Conservation (phyloP, 2,113 vertebrate genomes). For the Hyla sarda region DNA sequence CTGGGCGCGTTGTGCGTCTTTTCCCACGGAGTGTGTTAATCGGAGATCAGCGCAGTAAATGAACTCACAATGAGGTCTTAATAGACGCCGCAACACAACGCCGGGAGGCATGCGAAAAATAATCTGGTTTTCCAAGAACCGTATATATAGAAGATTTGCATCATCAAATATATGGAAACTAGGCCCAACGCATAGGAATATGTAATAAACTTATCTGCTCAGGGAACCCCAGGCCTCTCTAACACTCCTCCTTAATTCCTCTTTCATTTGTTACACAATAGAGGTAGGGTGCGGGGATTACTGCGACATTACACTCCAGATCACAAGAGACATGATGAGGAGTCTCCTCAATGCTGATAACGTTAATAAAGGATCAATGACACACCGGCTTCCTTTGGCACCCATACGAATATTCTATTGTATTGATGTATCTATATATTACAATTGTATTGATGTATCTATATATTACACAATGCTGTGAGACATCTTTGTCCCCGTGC, state of each 20-base stretch:
- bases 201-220: background rate
- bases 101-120: slow-evolving; percentile 10
- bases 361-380: background rate
- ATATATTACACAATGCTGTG: background rate
- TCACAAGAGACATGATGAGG: too few species aligned
- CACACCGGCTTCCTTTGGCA: background rate
- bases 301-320: background rate
- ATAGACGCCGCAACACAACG: slow-evolving; percentile 15
- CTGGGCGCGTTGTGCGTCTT: slow-evolving; percentile 2
- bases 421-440: background rate
- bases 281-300: background rate
- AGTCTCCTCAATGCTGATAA: background rate
- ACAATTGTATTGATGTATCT: background rate
- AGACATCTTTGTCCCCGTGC: background rate
- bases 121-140: slow-evolving; percentile 8
- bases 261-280: background rate
- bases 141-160: background rate
- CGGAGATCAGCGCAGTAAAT: slow-evolving; percentile 44
- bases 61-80: slow-evolving; percentile 24
- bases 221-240: background rate
- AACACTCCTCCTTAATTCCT: background rate
- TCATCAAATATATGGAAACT: slow-evolving; percentile 23
- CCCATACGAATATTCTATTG: background rate
- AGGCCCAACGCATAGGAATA: background rate
- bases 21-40: slow-evolving; percentile 16